Evolutionary conservation across 1,140 invertebrate genomes (phyloP).

Genomic region (Drosophila tropicalis): DNA sequence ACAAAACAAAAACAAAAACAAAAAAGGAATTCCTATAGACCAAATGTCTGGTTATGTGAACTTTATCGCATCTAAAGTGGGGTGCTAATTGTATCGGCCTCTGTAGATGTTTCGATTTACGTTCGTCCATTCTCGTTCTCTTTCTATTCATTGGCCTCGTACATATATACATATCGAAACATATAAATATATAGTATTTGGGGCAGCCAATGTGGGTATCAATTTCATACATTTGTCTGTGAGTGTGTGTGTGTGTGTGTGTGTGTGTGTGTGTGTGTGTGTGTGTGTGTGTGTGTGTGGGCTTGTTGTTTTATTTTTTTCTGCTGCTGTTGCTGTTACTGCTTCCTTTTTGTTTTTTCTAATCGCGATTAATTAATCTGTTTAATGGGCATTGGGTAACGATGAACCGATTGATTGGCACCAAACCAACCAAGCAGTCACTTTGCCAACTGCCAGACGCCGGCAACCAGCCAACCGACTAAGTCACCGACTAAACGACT

Average conservation of each 20-base stretch:
- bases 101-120: conserved; percentile 54
- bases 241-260: conserved; percentile 37
- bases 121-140: conserved; percentile 26
- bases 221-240: conserved; percentile 47
- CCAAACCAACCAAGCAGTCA: conserved; percentile 24
- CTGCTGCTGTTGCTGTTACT: conserved; percentile 5
- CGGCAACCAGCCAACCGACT: conserved; percentile 17
- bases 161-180: too few species aligned
- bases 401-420: conserved; percentile 55
- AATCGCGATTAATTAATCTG: conserved; percentile 77
- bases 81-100: conserved; percentile 64
- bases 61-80: conserved; percentile 65
- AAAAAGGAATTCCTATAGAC: conserved; percentile 38
- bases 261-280: conserved; percentile 34
- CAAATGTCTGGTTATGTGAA: conserved; percentile 39
- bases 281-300: conserved; percentile 33
- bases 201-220: conserved; percentile 35
- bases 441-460: background rate
- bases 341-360: conserved; percentile 37
- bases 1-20: conserved; percentile 10
- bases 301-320: conserved; percentile 2
- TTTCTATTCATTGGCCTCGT: too few species aligned
- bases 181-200: conserved; percentile 25
- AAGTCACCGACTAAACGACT: conserved; percentile 3
- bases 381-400: conserved; percentile 61